These are phyloP conservation scores for Chymomyza procnemis DNA, from an alignment of 2,888 invertebrate genomes.

Conservation along the genomic window DNA sequence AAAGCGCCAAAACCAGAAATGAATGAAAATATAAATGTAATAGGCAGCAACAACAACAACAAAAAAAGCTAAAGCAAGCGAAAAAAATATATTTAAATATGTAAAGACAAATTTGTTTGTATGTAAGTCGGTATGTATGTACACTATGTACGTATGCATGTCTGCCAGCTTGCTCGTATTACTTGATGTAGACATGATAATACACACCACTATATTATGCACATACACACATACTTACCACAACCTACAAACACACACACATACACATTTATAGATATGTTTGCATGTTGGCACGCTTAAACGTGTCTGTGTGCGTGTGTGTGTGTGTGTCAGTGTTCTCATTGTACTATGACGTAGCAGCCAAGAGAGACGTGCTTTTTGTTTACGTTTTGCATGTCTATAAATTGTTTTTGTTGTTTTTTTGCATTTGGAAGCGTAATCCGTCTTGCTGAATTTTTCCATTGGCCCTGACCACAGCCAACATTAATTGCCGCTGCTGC, in stretches of 20 bases:
- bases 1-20: slow-evolving; percentile 63
- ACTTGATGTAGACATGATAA: background rate
- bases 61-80: background rate
- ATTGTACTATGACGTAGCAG: background rate
- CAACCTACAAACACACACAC: no score
- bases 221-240: no score
- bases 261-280: no score
- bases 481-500: background rate
- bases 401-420: background rate
- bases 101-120: slow-evolving; percentile 10
- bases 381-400: background rate
- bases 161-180: background rate
- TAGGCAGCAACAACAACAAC: slow-evolving; percentile 29
- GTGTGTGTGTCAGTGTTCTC: background rate
- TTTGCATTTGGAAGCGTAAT: background rate
- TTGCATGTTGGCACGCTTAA: background rate
- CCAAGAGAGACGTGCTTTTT: background rate
- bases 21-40: slow-evolving; percentile 63
- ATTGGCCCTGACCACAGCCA: background rate
- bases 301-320: background rate
- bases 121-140: slow-evolving; percentile 5
- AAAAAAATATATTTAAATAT: slow-evolving; percentile 36
- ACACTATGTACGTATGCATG: slow-evolving; percentile 12
- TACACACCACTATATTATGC: background rate
- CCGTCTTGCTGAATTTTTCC: slow-evolving; percentile 22